Base-by-base conservation (phyloP, 2,797 vertebrate genomes). In the Limnodromus scolopaceus region DNA sequence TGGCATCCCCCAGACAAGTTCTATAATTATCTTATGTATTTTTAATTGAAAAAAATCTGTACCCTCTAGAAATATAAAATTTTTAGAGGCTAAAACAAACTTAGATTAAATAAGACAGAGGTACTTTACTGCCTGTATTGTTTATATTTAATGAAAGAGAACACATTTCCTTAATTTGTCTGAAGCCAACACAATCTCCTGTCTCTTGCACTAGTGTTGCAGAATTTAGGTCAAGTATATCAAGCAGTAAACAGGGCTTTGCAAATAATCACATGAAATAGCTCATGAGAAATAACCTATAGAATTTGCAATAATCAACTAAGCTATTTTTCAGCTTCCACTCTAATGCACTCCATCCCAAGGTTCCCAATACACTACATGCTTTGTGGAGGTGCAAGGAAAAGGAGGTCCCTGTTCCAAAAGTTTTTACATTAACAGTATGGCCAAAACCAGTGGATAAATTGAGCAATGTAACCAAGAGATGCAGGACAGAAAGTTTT, bases 181-280 rank as follows among this genome's bases (percentile, higher is more conserved):
- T 77, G 66, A 95, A 82, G 77, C 39, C 39, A 88, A 57, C 76
- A 78, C 2, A 10, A 60, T 92, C 43, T 91, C 34, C 61, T 78
- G 25, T 71, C 77, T 90, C 70, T 64, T 92, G 34, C 36, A 70
- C 25, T 66, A 54, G 43, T 48, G 30, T 46, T 94, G 70, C 30
- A 89, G 90, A 94, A 96, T 94, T 87, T 93, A 89, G 93, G 94
- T 94, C 87, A 96, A 95, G 76, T 87, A 55, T 54, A 84, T 74
- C 46, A 88, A 74, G 39, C 69, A 82, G 77, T 88, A 95, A 95
- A 95, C 45, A 84, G 70, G 87, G 63, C 60, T 94, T 96, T 93
- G 66, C 83, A 87, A 90, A 90, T 88, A 92, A 93, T 91, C 63
- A 39, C 36, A 55, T 79, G 48, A 55, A 90, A 74, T 60, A 90